These are phyloP conservation scores for Neocrepidodera transversa DNA, from an alignment of 2,888 invertebrate genomes.

Conservation along the genomic window DNA sequence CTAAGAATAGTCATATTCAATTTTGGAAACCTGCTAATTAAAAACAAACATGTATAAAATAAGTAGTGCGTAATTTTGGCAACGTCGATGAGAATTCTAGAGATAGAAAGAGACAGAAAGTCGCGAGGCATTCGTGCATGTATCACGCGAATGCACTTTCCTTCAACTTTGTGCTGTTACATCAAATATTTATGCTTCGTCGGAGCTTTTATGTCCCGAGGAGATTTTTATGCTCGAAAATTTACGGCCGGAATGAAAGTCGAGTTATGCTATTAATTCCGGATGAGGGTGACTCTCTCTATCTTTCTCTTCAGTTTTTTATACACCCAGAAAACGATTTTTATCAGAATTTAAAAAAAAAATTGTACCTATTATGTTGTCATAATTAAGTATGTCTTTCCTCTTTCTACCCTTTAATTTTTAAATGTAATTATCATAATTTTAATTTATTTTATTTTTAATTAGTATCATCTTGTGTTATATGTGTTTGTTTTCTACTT, in stretches of 20 bases:
- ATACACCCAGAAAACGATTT: not conserved
- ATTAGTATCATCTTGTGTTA: too few relatives aligned
- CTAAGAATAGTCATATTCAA: too few relatives aligned
- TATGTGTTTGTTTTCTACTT: too few relatives aligned
- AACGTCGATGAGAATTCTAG: slow-evolving; percentile 1
- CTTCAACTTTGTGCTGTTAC: slow-evolving; percentile 46
- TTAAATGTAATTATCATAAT: too few relatives aligned
- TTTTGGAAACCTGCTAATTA: too few relatives aligned
- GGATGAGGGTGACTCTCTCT: slow-evolving; percentile 24
- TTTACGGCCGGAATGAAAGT: slow-evolving; percentile 48
- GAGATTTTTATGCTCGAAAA: slow-evolving; percentile 47
- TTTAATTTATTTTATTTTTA: too few relatives aligned
- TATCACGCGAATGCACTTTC: slow-evolving; percentile 46
- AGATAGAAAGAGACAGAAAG: slow-evolving; percentile 12
- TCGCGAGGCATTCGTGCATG: slow-evolving; percentile 36
- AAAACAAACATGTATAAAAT: too few relatives aligned
- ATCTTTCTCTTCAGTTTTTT: not conserved
- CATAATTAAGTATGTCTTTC: too few relatives aligned
- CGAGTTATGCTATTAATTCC: slow-evolving; percentile 36
- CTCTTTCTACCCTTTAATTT: too few relatives aligned
- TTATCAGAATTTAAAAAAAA: too few relatives aligned
- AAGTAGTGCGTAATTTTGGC: too few relatives aligned
- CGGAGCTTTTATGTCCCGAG: slow-evolving; percentile 46
- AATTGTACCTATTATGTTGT: too few relatives aligned
- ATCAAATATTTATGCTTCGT: slow-evolving; percentile 51